Evolutionary conservation across 1,140 invertebrate species (phyloP).

Genomic region (Hesperophylax magnus): DNA sequence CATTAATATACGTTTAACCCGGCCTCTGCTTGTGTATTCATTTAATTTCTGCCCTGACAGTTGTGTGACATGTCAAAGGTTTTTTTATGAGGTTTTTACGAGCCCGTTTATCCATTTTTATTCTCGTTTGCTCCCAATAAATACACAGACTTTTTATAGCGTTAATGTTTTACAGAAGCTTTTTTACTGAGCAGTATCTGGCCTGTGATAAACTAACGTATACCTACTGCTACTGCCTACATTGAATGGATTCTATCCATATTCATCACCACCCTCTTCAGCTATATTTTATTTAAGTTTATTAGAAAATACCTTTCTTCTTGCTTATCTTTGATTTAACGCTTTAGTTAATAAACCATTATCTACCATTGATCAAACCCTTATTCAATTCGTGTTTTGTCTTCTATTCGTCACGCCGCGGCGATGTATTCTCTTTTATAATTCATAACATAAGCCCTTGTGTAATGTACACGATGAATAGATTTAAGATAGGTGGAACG

Average conservation of each 20-base stretch:
- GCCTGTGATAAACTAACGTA: no score
- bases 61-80: constrained; percentile 42
- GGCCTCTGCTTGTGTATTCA: constrained; percentile 36
- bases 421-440: not conserved
- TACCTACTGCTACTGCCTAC: no score
- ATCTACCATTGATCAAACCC: no score
- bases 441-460: not conserved
- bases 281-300: no score
- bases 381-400: no score
- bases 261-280: no score
- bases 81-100: constrained; percentile 39
- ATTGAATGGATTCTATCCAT: no score
- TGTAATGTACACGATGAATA: constrained; percentile 5
- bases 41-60: constrained; percentile 35
- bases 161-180: not conserved
- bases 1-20: constrained; percentile 50
- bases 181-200: not conserved
- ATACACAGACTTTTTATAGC: not conserved
- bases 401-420: no score
- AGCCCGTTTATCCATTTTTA: constrained; percentile 36
- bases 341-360: no score
- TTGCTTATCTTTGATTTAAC: no score
- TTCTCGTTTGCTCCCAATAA: constrained; percentile 30
- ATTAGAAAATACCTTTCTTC: no score
- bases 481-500: not conserved